A percentile compares a stretch with the other conserved stretches of the same genome.
Evolutionary conservation across 92 coral and sea anemone genomes (phyloP).

Genomic region (Porites divaricata): DNA sequence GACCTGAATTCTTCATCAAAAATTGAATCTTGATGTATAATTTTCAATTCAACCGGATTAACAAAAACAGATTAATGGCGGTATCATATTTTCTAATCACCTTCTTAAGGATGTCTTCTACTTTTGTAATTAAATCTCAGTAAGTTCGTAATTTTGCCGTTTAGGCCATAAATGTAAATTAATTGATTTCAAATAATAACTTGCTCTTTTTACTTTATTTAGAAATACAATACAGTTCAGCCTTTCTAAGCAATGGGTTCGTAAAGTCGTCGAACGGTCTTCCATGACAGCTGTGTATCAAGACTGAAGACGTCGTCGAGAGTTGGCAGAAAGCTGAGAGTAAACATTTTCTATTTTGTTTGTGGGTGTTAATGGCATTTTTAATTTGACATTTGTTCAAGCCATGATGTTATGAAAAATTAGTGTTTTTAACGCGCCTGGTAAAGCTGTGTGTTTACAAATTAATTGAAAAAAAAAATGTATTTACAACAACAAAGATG

Average conservation of each 20-base stretch:
- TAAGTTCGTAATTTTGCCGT: not conserved
- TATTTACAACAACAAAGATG: conserved; percentile 25
- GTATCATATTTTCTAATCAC: not conserved
- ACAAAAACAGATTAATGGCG: not conserved
- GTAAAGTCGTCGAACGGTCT: not conserved
- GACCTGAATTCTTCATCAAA: not conserved
- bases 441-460: conserved; percentile 10
- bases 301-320: too few species aligned
- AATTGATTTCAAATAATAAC: too few species aligned
- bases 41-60: not conserved
- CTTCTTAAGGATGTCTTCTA: not conserved
- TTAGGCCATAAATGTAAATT: too few species aligned
- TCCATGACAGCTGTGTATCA: not conserved
- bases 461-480: not conserved
- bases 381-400: not conserved
- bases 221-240: too few species aligned
- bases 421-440: conserved; percentile 5
- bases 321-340: too few species aligned
- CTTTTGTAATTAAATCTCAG: not conserved
- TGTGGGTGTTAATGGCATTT: conserved; percentile 1
- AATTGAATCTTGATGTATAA: not conserved
- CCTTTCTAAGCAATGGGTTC: not conserved
- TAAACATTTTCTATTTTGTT: not conserved
- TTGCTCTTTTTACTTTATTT: too few species aligned
- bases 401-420: not conserved